phyloP scores from a whole-genome alignment of 2,888 invertebrate species.

The Philaethria dido region DNA sequence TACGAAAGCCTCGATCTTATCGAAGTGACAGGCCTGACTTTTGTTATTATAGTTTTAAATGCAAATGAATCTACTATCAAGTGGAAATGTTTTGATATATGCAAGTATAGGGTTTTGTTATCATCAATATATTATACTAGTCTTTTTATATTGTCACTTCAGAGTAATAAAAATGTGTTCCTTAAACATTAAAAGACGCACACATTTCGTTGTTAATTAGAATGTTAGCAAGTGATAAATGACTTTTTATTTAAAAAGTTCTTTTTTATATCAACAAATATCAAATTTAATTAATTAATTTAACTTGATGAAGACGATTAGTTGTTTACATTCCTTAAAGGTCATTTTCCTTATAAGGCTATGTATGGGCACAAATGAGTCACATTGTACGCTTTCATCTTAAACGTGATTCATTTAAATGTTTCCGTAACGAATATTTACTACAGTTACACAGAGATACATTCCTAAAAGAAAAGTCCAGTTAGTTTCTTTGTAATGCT shows the following conservation, averaged over 20 bases:
- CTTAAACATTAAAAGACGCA: too few species aligned
- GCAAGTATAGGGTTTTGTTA: too few species aligned
- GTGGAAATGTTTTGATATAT: too few species aligned
- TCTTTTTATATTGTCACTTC: too few species aligned
- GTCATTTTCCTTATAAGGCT: slow-evolving; percentile 32
- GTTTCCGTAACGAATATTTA: slow-evolving; percentile 38
- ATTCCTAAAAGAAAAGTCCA: slow-evolving; percentile 37
- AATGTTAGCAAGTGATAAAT: neutral
- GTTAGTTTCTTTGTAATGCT: slow-evolving; percentile 35
- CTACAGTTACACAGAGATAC: slow-evolving; percentile 16
- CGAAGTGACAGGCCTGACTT: too few species aligned
- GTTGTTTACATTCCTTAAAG: slow-evolving; percentile 20
- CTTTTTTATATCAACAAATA: neutral
- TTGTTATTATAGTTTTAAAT: too few species aligned
- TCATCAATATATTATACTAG: too few species aligned
- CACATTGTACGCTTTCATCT: slow-evolving; percentile 36
- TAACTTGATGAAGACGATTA: slow-evolving; percentile 1
- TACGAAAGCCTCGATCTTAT: too few species aligned
- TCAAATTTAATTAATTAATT: neutral
- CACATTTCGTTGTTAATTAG: neutral
- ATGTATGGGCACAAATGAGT: slow-evolving; percentile 31
- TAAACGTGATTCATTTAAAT: slow-evolving; percentile 40
- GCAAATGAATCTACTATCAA: too few species aligned
- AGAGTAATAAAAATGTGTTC: too few species aligned
- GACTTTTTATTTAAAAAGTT: neutral